A percentile compares a stretch with the other conserved stretches of the same genome.
phyloP scores from a whole-genome alignment of 2,113 vertebrate genomes.

The Eublepharis macularius region DNA sequence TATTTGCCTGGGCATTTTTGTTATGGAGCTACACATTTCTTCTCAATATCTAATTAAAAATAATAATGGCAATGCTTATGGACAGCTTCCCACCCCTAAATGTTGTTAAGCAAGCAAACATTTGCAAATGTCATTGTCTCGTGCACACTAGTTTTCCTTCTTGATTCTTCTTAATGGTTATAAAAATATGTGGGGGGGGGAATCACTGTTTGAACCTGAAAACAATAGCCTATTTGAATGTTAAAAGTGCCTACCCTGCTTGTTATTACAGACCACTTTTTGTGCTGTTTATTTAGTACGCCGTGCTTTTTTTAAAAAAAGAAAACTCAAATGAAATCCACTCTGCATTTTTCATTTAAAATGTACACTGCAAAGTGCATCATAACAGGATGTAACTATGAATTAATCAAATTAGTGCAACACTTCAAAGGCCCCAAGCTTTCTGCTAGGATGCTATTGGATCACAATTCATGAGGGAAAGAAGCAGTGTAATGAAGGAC shows the following conservation, averaged over 20 bases:
- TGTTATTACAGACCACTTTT: conserved; percentile 74
- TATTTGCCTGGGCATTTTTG: neutral
- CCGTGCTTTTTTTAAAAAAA: conserved; percentile 43
- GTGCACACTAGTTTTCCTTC: conserved; percentile 64
- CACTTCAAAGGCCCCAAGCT: conserved; percentile 79
- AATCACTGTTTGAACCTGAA: conserved; percentile 73
- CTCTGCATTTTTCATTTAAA: conserved; percentile 84
- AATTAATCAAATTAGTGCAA: conserved; percentile 89
- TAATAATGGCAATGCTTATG: neutral
- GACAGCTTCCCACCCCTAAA: neutral
- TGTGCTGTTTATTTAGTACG: conserved; percentile 72
- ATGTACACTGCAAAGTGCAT: conserved; percentile 87
- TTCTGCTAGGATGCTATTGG: conserved; percentile 77
- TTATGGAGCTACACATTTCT: neutral
- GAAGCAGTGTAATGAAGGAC: conserved; percentile 74
- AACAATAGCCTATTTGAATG: conserved; percentile 70
- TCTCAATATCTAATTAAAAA: neutral
- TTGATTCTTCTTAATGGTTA: conserved; percentile 69
- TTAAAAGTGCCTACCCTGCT: conserved; percentile 68
- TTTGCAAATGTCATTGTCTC: conserved; percentile 48
- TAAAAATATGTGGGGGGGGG: conserved; percentile 73
- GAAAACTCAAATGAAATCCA: conserved; percentile 76
- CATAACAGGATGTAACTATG: conserved; percentile 81
- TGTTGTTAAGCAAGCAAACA: conserved; percentile 28
- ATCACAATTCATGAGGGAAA: conserved; percentile 79